Percentiles rank a stretch among this genome's conserved stretches.
These are phyloP conservation scores for Protonibea diacanthus DNA, from an alignment of 2,797 vertebrate species.

Conservation along the genomic window DNA sequence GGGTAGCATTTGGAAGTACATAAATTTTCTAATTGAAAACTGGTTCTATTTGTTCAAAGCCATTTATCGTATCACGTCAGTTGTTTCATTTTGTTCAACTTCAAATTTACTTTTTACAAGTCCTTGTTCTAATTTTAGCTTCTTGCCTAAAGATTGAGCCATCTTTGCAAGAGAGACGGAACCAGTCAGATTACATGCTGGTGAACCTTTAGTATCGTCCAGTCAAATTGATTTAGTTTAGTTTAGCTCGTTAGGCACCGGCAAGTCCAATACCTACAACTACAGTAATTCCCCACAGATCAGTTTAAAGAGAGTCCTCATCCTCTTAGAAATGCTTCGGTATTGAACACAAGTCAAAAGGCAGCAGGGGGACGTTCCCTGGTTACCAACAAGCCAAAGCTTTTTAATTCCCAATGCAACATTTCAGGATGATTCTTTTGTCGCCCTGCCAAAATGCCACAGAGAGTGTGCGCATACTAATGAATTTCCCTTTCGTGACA, in stretches of 20 bases:
- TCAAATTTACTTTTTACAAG: background rate
- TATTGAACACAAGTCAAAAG: slow-evolving; percentile 45
- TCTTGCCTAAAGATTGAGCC: background rate
- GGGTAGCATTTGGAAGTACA: slow-evolving; percentile 55
- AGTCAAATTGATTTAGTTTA: slow-evolving; percentile 19
- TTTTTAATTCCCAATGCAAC: slow-evolving; percentile 66
- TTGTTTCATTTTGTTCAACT: slow-evolving; percentile 28
- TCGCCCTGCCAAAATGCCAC: slow-evolving; percentile 71
- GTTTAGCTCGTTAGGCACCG: slow-evolving; percentile 7
- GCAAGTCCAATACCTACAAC: slow-evolving; percentile 5
- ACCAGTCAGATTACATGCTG: slow-evolving; percentile 2
- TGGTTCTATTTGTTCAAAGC: slow-evolving; percentile 35
- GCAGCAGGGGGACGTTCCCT: slow-evolving; percentile 29
- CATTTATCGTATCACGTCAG: slow-evolving; percentile 30
- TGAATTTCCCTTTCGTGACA: slow-evolving; percentile 65
- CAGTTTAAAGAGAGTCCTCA: slow-evolving; percentile 12
- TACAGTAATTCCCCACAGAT: slow-evolving; percentile 15
- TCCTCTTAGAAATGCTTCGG: slow-evolving; percentile 27
- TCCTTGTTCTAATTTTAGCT: background rate
- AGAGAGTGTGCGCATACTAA: slow-evolving; percentile 74
- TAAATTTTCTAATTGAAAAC: slow-evolving; percentile 54
- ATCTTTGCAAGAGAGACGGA: background rate
- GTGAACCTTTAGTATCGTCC: background rate
- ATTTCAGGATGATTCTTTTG: slow-evolving; percentile 66
- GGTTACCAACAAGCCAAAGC: slow-evolving; percentile 50